Evolutionary conservation across 2,113 vertebrate species (phyloP).

Genomic region (human): DNA sequence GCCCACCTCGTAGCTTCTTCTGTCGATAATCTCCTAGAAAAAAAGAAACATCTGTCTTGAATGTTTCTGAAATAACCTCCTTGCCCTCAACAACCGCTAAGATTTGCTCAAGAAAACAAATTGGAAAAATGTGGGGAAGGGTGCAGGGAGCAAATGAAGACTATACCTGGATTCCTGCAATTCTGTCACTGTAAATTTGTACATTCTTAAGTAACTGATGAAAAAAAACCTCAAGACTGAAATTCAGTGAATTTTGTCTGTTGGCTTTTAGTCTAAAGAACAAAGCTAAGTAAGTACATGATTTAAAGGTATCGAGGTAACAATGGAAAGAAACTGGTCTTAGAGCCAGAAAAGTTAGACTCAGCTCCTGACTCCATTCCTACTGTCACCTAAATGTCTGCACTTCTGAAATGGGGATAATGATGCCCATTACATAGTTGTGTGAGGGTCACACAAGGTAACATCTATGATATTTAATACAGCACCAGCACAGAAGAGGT

Average conservation of each 20-base stretch:
- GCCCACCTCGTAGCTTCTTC: constrained; percentile 90
- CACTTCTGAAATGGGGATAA: neutral
- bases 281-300: neutral
- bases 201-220: neutral
- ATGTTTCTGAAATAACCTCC: neutral
- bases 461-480: neutral
- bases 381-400: neutral
- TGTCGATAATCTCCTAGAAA: constrained; percentile 85
- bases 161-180: neutral
- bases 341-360: neutral
- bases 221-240: neutral
- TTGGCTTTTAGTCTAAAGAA: neutral
- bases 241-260: neutral
- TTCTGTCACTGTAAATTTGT: neutral
- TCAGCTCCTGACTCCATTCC: neutral
- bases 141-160: neutral
- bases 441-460: neutral
- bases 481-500: neutral
- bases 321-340: neutral
- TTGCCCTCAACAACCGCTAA: neutral
- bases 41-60: constrained; percentile 49
- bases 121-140: neutral
- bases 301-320: neutral
- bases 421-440: neutral
- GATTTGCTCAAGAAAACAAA: neutral